Base-by-base conservation (phyloP, 1,140 invertebrate genomes). In the Sitodiplosis mosellana region DNA sequence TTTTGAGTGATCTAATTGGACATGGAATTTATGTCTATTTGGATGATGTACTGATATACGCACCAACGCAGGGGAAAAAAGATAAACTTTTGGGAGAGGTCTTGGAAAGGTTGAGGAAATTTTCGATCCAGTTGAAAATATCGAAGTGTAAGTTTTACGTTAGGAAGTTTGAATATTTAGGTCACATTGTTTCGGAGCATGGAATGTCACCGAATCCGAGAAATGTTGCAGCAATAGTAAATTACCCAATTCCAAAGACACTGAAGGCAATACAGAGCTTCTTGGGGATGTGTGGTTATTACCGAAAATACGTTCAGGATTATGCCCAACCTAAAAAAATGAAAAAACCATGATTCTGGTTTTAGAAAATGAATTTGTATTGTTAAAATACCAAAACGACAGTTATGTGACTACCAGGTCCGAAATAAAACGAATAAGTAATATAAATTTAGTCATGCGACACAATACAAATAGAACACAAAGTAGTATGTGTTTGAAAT, bases 61-160 rank as follows among this genome's bases (percentile, higher is more conserved):
- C 44, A 12, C 55, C 51, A 18, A 46, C 47, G 47, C 48, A 65
- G 48, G 46, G 54, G 46, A 49, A 63, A 54, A 43, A 51, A 68
- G 22, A 45, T 17, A 15, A 45, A 17, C 38, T n/a, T 8, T 34
- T 34, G 14, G 14, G 7, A 7, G 33, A 34, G 14, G 33, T 34
- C 7, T 34, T 34, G 7, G 7, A 34, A 34, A 34, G 33, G 33
- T 34, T 34, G 11, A 52, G 55, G 40, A 22, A 59, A 49, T 42
- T 56, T 48, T 61, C 62, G 41, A 51, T 71, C 19, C 67, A 69
- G 55, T 33, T 69, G 18, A 59, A 71, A 54, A 62, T 61, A 0
- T 56, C 59, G 15, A 70, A 72, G 56, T 70, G 66, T 47, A 55
- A 66, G 48, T 72, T 72, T 55, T 48, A 67, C 11, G 56, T 56